phyloP scores from a whole-genome alignment of 2,797 vertebrate genomes.

The Tapirus indicus region DNA sequence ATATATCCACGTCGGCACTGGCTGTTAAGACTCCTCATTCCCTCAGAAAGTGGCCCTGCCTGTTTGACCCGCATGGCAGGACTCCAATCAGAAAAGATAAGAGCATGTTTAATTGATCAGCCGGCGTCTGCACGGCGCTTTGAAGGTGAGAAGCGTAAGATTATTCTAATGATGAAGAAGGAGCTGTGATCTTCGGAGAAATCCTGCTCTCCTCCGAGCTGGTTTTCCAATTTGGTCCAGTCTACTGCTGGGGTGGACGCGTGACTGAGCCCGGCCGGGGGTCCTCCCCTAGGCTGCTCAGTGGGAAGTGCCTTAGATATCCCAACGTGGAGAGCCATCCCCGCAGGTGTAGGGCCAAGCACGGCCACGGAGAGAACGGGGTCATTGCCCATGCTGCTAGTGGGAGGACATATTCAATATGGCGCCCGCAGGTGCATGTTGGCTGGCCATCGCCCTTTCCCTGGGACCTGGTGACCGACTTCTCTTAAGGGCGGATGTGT shows the following conservation, averaged over 20 bases:
- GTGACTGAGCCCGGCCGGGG: not conserved
- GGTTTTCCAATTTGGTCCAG: not conserved
- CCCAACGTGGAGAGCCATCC: rapidly evolving
- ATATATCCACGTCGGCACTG: not conserved
- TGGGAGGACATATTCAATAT: rapidly evolving
- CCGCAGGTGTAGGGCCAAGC: rapidly evolving
- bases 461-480: rapidly evolving
- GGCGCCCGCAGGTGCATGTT: rapidly evolving
- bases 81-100: slow-evolving; percentile 57
- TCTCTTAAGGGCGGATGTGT: rapidly evolving
- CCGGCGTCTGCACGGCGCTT: not conserved
- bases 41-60: not conserved
- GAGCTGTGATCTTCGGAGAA: not conserved
- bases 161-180: not conserved
- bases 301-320: not conserved
- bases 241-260: rapidly evolving
- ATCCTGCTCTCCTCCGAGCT: not conserved
- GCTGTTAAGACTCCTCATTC: not conserved
- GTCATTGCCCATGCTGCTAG: rapidly evolving
- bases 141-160: not conserved
- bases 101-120: slow-evolving; percentile 65
- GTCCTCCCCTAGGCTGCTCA: rapidly evolving
- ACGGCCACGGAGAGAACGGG: rapidly evolving
- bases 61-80: not conserved
- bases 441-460: rapidly evolving